Evolutionary conservation across 2,888 invertebrate genomes (phyloP).

Genomic region (Helobdella robusta): DNA sequence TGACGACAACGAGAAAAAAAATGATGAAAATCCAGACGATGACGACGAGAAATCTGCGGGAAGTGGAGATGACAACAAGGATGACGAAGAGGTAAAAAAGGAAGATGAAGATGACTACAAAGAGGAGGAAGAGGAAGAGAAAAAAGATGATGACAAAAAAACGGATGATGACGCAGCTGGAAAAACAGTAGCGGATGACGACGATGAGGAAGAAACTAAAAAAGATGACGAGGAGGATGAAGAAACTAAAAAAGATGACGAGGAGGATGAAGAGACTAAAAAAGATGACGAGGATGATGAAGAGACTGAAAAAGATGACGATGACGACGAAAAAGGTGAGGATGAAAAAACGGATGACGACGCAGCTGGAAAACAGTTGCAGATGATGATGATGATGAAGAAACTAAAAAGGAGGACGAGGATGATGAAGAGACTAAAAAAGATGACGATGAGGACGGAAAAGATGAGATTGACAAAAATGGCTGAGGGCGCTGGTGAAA

Average conservation of each 20-base stretch:
- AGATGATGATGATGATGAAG: neutral
- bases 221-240: neutral
- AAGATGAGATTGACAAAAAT: slow-evolving; percentile 54
- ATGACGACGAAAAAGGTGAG: neutral
- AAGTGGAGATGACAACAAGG: neutral
- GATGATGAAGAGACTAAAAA: slow-evolving; percentile 4
- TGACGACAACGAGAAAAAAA: neutral
- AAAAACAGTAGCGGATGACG: neutral
- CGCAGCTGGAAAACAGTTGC: neutral
- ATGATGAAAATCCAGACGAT: slow-evolving; percentile 14
- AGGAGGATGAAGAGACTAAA: neutral
- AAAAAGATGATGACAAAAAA: neutral
- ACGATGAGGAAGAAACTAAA: neutral
- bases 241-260: neutral
- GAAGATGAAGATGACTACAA: neutral
- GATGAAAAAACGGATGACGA: neutral
- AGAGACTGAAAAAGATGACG: neutral
- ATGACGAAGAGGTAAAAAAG: slow-evolving; percentile 1
- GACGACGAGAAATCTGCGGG: slow-evolving; percentile 2
- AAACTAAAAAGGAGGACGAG: neutral
- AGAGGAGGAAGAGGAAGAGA: neutral
- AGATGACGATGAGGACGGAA: slow-evolving; percentile 51
- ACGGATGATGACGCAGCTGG: slow-evolving; percentile 3
- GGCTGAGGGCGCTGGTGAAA: neutral
- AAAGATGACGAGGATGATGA: neutral